phyloP scores from a whole-genome alignment of 2,888 invertebrate genomes.

The Camptogramma bilineatum region DNA sequence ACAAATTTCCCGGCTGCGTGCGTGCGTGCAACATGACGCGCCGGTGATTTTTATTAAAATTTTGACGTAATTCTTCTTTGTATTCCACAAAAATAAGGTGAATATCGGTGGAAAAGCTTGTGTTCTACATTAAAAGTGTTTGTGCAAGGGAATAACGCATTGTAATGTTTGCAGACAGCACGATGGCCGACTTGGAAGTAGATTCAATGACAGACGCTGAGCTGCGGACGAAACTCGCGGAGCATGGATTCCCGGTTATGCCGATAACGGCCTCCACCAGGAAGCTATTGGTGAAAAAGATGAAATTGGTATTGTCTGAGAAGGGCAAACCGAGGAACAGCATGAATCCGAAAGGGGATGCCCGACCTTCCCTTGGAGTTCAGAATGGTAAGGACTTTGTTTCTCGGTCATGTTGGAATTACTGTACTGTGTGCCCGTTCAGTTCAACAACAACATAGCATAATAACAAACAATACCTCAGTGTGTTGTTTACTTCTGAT shows the following conservation, averaged over 20 bases:
- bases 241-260: constrained; percentile 91
- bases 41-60: constrained; percentile 80
- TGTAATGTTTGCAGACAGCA: constrained; percentile 88
- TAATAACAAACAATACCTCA: background rate
- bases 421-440: background rate
- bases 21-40: constrained; percentile 82
- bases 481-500: background rate
- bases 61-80: constrained; percentile 80
- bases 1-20: constrained; percentile 73
- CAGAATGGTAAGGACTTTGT: constrained; percentile 27
- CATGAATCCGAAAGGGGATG: constrained; percentile 74
- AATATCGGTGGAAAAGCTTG: constrained; percentile 41
- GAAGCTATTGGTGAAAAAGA: constrained; percentile 90
- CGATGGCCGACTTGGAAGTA: constrained; percentile 87
- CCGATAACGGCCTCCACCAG: constrained; percentile 94
- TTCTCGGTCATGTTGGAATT: background rate
- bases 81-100: constrained; percentile 69
- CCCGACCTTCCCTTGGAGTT: constrained; percentile 65
- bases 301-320: constrained; percentile 89
- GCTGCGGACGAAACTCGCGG: constrained; percentile 89
- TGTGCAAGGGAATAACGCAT: constrained; percentile 59
- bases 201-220: constrained; percentile 90
- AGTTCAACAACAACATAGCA: background rate
- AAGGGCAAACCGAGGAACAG: constrained; percentile 81
- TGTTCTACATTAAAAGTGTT: constrained; percentile 36